Evolutionary conservation across 1,140 invertebrate genomes (phyloP).

Genomic region (Matsumurasca onukii): DNA sequence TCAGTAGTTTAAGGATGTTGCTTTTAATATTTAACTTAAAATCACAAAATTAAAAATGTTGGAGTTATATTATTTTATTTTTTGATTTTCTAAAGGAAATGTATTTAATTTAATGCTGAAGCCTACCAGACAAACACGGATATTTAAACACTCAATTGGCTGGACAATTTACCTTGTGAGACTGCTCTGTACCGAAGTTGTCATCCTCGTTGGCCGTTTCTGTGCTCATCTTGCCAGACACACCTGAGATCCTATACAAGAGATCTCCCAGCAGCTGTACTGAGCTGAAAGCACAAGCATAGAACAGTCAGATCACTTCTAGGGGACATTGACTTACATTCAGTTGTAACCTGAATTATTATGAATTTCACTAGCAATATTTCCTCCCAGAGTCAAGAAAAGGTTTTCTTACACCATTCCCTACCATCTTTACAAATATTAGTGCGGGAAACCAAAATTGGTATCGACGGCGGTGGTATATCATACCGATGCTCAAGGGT

Average conservation of each 20-base stretch:
- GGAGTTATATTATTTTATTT: too few species aligned
- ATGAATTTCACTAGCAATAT: background rate
- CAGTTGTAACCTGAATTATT: background rate
- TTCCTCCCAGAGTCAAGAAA: background rate
- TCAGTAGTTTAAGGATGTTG: background rate
- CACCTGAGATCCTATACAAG: constrained; percentile 94
- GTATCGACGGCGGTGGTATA: background rate
- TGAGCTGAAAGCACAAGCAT: constrained; percentile 60
- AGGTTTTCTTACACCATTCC: background rate
- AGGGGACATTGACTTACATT: background rate
- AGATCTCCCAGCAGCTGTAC: constrained; percentile 96
- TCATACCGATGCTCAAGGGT: too few species aligned
- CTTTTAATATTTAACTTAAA: background rate
- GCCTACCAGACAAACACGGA: too few species aligned
- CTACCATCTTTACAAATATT: background rate
- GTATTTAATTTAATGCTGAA: too few species aligned
- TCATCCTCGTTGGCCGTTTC: constrained; percentile 98
- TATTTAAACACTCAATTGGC: too few species aligned
- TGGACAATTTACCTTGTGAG: constrained; percentile 59
- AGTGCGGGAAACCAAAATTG: background rate
- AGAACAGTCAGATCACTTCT: constrained; percentile 27
- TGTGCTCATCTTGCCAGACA: constrained; percentile 98
- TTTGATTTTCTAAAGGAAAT: too few species aligned
- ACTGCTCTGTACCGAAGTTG: constrained; percentile 98
- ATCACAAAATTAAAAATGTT: background rate